Percentiles rank a stretch among this genome's conserved stretches.
These are phyloP conservation scores for Drosophila niveifrons DNA, from an alignment of 2,888 invertebrate species.

Conservation along the genomic window DNA sequence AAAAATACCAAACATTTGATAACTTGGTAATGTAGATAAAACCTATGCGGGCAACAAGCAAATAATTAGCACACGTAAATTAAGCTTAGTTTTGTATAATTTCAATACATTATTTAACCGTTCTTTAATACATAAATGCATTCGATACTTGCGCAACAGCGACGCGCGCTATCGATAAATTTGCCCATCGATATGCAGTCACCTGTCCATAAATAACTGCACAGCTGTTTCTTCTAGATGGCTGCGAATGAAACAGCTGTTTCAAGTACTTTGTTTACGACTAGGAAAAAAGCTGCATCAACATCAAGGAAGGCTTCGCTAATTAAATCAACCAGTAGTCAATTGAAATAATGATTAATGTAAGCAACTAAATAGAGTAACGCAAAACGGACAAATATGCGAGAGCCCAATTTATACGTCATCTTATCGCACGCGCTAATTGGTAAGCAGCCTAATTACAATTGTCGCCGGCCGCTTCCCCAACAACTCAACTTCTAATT, in stretches of 20 bases:
- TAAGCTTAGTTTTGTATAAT: background rate
- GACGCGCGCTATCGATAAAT: background rate
- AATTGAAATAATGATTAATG: slow-evolving; percentile 57
- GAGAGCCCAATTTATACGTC: slow-evolving; percentile 77
- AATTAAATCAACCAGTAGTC: slow-evolving; percentile 26
- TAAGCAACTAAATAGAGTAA: slow-evolving; percentile 29
- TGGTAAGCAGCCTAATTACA: slow-evolving; percentile 69
- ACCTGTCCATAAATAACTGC: slow-evolving; percentile 24
- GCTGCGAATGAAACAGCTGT: slow-evolving; percentile 45
- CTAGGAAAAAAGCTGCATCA: slow-evolving; percentile 22
- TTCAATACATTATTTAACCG: background rate
- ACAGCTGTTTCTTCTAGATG: slow-evolving; percentile 38
- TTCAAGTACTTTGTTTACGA: slow-evolving; percentile 45
- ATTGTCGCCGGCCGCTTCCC: slow-evolving; percentile 30
- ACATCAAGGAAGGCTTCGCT: slow-evolving; percentile 15
- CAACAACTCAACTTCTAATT: too few relatives aligned
- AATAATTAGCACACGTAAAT: too few relatives aligned
- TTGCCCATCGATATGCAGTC: slow-evolving; percentile 31
- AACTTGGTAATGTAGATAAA: too few relatives aligned
- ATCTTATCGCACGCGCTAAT: slow-evolving; percentile 84
- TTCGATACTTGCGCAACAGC: background rate
- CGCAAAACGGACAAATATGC: slow-evolving; percentile 73
- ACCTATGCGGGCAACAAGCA: too few relatives aligned
- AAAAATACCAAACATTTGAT: slow-evolving; percentile 15
- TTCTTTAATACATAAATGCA: background rate